phyloP scores from a whole-genome alignment of 2,113 vertebrate genomes.

The Litocranius walleri region DNA sequence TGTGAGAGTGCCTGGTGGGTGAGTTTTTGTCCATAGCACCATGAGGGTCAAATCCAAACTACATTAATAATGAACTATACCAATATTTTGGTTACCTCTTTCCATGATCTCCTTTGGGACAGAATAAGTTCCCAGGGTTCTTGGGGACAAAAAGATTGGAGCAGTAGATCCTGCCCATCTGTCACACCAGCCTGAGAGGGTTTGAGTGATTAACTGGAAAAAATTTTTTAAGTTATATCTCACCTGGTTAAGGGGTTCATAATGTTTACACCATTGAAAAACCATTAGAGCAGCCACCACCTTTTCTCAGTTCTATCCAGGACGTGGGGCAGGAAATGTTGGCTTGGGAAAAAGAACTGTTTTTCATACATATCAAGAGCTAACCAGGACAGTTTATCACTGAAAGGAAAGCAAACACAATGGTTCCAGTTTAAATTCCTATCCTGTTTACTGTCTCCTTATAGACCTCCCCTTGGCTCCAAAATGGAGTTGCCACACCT shows the following conservation, averaged over 20 bases:
- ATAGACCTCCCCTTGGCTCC: slow-evolving; percentile 28
- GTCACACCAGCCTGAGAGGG: background rate
- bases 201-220: background rate
- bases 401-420: slow-evolving; percentile 73
- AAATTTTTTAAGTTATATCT: background rate
- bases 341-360: slow-evolving; percentile 49
- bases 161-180: background rate
- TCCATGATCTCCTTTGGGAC: background rate
- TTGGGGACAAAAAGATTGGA: background rate
- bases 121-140: background rate
- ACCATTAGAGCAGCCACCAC: slow-evolving; percentile 11
- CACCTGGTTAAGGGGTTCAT: background rate
- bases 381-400: slow-evolving; percentile 67
- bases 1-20: background rate
- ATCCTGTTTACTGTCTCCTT: slow-evolving; percentile 67
- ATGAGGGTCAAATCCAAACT: background rate
- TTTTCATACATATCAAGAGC: slow-evolving; percentile 64
- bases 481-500: slow-evolving; percentile 40
- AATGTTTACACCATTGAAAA: slow-evolving; percentile 41
- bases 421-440: slow-evolving; percentile 56
- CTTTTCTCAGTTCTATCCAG: slow-evolving; percentile 29
- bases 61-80: background rate
- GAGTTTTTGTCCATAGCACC: background rate
- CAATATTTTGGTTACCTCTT: background rate
- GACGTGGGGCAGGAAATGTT: slow-evolving; percentile 65